A percentile compares a stretch with the other conserved stretches of the same genome.
Evolutionary conservation across 2,797 vertebrate genomes (phyloP).

Genomic region (Cyprinodon diabolis): DNA sequence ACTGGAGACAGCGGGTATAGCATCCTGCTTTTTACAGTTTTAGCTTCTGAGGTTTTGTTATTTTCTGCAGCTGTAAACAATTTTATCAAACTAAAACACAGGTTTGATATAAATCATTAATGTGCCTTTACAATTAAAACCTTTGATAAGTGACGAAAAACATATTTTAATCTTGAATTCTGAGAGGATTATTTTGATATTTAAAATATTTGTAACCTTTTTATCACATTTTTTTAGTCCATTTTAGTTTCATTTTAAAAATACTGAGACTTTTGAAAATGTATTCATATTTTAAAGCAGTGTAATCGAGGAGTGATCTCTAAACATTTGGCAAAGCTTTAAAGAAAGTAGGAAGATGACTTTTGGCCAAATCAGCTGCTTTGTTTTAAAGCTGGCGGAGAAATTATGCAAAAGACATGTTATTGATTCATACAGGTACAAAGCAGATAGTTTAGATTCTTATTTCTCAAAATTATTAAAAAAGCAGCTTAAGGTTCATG

Average conservation of each 20-base stretch:
- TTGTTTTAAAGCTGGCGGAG: not conserved
- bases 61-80: slow-evolving; percentile 15
- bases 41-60: not conserved
- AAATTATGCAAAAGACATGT: not conserved
- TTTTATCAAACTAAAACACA: not conserved
- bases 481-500: too few relatives aligned
- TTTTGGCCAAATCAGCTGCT: not conserved
- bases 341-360: not conserved
- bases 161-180: not conserved
- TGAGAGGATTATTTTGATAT: not conserved
- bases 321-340: not conserved
- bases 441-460: too few relatives aligned
- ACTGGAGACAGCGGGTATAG: not conserved
- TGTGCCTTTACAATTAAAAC: slow-evolving; percentile 11
- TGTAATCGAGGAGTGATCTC: not conserved
- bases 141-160: slow-evolving; percentile 7
- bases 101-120: slow-evolving; percentile 7
- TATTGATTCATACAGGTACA: too few relatives aligned
- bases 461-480: too few relatives aligned
- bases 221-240: not conserved
- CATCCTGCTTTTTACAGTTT: not conserved
- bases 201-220: too few relatives aligned
- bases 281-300: not conserved
- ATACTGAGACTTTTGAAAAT: not conserved
- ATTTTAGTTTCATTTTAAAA: not conserved